Base-by-base conservation (phyloP, 37 sponge, comb jelly and placozoan species). In the Beroe ovata region DNA sequence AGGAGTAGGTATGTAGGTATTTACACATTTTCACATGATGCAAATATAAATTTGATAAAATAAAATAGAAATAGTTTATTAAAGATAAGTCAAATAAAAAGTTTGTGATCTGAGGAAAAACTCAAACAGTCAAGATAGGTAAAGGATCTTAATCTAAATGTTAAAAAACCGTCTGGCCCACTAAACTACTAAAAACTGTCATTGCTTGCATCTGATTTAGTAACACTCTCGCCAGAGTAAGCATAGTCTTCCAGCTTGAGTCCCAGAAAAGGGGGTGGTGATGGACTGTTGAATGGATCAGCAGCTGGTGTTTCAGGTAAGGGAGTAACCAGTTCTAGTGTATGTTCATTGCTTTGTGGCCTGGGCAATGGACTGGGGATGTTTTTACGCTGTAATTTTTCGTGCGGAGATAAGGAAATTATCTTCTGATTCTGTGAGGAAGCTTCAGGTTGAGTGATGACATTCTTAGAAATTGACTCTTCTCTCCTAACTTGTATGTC, bases 241-340 rank as follows among this genome's bases (percentile, higher is more conserved):
- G 19, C 54, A 41, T 77, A 77, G 54, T 77, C 84, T 23, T 77
- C 84, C 47, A 77, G 84, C 42, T 77, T 33, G 8, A 77, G 84
- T 39, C 84, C 84, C 47, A 77, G 18, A 25, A 77, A 77, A 23
- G 84, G 84, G 6, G 84, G 84, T 0, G 84, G 84, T 36, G 84
- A 77, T 4, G 84, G 84, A 25, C 84, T 77, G 16, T 8, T 30
- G 18, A 66, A 25, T 33, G 32, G 33, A 25, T 32, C 69, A 6
- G 21, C 63, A 8, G 25, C 69, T 66, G 35, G 16, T 62, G 63
- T 25, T 33, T 77, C 84, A 19, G 84, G 84, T 39, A 77, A 35
- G 14, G 84, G 84, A 11, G 84, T 77, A 14, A 77, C 84, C 25
- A 77, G 47, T 23, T 77, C 84, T n/a, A 77, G 23, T 6, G 84